phyloP scores from a whole-genome alignment of 2,888 invertebrate species.

The Dryococelus australis region DNA sequence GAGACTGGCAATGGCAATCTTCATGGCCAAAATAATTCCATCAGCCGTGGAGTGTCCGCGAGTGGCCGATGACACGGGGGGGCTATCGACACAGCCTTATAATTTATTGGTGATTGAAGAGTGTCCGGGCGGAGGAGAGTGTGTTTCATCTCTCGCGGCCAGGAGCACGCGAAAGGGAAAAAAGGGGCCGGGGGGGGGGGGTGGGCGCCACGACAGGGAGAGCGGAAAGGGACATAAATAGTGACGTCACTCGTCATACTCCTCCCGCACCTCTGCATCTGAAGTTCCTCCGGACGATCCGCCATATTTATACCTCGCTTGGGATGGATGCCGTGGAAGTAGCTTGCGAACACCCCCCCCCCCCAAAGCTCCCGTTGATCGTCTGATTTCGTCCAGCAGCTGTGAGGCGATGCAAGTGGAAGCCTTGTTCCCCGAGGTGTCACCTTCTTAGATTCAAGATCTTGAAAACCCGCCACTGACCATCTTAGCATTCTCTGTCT shows the following conservation, averaged over 20 bases:
- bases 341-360: too few relatives aligned
- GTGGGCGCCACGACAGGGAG: too few relatives aligned
- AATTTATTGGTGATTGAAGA: constrained; percentile 16
- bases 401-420: too few relatives aligned
- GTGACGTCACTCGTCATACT: neutral
- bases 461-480: too few relatives aligned
- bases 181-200: neutral
- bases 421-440: too few relatives aligned
- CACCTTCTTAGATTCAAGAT: too few relatives aligned
- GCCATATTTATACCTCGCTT: too few relatives aligned
- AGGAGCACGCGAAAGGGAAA: neutral
- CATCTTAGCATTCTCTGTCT: too few relatives aligned
- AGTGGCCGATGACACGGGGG: constrained; percentile 6
- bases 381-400: too few relatives aligned
- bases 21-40: constrained; percentile 16
- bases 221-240: neutral
- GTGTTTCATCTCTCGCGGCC: neutral
- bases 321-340: too few relatives aligned
- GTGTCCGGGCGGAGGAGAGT: neutral
- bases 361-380: too few relatives aligned
- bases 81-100: constrained; percentile 16
- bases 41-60: neutral
- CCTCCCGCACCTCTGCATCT: neutral
- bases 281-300: too few relatives aligned
- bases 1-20: neutral